Evolutionary conservation across 2,113 vertebrate genomes (phyloP).

Genomic region (Alaudala cheleensis): DNA sequence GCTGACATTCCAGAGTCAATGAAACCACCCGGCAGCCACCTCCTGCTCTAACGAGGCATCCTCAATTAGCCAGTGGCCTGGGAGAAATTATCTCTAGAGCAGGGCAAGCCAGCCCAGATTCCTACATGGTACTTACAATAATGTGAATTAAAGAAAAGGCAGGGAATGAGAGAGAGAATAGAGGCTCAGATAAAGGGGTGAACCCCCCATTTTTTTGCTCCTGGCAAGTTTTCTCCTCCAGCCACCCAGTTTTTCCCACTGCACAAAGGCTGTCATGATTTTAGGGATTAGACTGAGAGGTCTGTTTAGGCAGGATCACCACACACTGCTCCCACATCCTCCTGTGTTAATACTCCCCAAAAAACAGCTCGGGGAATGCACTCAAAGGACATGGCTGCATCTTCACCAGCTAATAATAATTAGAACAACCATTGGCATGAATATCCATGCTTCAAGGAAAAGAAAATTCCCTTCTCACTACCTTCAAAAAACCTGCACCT

Average conservation of each 20-base stretch:
- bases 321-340: neutral
- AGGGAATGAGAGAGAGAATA: neutral
- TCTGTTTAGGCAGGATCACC: neutral
- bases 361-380: fast-evolving
- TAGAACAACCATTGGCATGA: neutral
- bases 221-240: neutral
- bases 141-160: neutral
- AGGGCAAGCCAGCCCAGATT: neutral
- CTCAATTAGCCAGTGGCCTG: neutral
- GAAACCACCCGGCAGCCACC: neutral
- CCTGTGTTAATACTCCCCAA: neutral
- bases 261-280: neutral
- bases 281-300: neutral
- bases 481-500: neutral
- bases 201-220: neutral
- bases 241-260: neutral
- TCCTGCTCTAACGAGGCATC: fast-evolving
- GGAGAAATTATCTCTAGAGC: neutral
- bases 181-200: neutral
- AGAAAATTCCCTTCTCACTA: neutral
- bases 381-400: fast-evolving
- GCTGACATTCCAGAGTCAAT: neutral
- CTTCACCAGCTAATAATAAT: neutral
- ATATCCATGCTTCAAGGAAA: neutral
- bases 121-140: neutral